A percentile compares a stretch with the other conserved stretches of the same genome.
phyloP scores from a whole-genome alignment of 2,113 vertebrate genomes.

The Chlorodrepanis virens region DNA sequence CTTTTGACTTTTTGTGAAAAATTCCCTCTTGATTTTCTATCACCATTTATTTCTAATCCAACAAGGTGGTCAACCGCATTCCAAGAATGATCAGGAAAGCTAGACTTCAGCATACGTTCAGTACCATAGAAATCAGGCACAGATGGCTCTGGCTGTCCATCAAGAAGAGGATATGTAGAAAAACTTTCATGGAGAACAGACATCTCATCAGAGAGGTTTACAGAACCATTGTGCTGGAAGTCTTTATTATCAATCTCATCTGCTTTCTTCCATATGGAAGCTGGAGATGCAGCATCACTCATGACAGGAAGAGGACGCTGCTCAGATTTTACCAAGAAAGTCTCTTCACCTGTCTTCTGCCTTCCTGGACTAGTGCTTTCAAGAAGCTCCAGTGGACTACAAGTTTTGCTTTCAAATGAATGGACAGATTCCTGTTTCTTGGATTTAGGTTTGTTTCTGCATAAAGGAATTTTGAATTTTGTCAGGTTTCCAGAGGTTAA shows the following conservation, averaged over 20 bases:
- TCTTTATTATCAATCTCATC: background rate
- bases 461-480: constrained; percentile 76
- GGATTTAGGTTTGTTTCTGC: constrained; percentile 56
- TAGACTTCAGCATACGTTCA: background rate
- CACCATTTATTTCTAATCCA: constrained; percentile 12
- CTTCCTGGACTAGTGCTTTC: constrained; percentile 3
- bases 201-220: constrained; percentile 9
- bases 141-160: background rate
- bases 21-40: background rate
- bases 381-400: constrained; percentile 48
- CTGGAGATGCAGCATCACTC: background rate
- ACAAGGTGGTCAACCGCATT: background rate
- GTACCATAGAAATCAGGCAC: background rate
- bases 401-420: constrained; percentile 45
- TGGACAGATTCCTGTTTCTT: background rate
- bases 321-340: background rate
- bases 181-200: background rate
- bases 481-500: constrained; percentile 26
- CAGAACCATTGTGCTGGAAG: background rate
- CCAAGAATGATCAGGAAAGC: background rate
- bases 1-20: constrained; percentile 1
- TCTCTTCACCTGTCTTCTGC: constrained; percentile 14
- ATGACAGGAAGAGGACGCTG: background rate
- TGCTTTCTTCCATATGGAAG: background rate
- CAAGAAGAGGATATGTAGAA: background rate